These are phyloP conservation scores for Yponomeuta evonymella DNA, from an alignment of 2,888 invertebrate species.

Conservation along the genomic window DNA sequence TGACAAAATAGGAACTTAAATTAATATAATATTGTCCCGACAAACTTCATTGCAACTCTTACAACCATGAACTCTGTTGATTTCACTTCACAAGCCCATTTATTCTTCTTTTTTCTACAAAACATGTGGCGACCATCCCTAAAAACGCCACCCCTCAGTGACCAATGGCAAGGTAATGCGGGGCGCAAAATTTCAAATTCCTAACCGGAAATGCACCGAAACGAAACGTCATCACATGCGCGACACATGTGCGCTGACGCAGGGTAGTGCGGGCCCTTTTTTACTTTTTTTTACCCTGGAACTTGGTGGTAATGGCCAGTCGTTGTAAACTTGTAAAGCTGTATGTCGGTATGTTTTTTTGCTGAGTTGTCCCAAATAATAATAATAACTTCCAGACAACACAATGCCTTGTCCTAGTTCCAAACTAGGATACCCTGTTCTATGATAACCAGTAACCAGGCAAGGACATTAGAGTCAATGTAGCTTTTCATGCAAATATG, in stretches of 20 bases:
- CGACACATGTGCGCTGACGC: slow-evolving; percentile 63
- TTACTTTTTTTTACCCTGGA: slow-evolving; percentile 49
- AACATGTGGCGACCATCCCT: slow-evolving; percentile 16
- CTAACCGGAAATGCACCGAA: slow-evolving; percentile 56
- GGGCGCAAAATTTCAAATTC: slow-evolving; percentile 52
- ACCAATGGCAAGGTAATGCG: slow-evolving; percentile 41
- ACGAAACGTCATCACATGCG: slow-evolving; percentile 53
- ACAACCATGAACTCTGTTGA: not conserved
- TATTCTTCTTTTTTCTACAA: slow-evolving; percentile 13
- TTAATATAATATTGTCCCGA: no score
- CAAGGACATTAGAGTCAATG: no score
- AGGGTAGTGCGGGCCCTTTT: slow-evolving; percentile 50
- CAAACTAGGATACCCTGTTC: no score
- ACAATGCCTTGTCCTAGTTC: no score
- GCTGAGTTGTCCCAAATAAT: no score
- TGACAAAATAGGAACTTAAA: no score
- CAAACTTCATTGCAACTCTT: not conserved
- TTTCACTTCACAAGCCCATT: not conserved
- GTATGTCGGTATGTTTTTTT: no score
- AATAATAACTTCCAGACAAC: no score
- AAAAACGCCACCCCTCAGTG: slow-evolving; percentile 16
- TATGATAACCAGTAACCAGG: no score
- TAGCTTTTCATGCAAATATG: no score
- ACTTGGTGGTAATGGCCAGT: not conserved
- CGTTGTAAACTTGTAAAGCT: slow-evolving; percentile 21